Evolutionary conservation across 2,888 invertebrate species (phyloP), one percentile per base, ranked within the genome.

Genomic region (Torymus auratus): DNA sequence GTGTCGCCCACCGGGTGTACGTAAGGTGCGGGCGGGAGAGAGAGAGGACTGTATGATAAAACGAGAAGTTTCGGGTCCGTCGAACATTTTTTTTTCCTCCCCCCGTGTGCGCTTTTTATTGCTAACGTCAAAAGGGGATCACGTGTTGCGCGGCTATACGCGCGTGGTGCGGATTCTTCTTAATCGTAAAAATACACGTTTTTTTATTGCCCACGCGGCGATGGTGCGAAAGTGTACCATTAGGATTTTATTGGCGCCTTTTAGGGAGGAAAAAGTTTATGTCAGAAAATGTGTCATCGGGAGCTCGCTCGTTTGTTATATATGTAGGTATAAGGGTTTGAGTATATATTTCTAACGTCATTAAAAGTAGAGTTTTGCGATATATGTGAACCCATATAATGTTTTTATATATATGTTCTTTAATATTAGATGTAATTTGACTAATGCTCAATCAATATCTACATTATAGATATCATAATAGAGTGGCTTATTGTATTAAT

Each of bases 131-230:
- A 61, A 65, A 53, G 62, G 23, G 68, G 55, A 74, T 80, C 69
- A 79, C 79, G 79, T 79, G 79, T 74, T 80, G 74, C 79, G 23
- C 79, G 65, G 73, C 79, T 65, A 23, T 28, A 53, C 64, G n/a
- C 56, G 14, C 17, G 17, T 17, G 28, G 28, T 55, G 64, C 62
- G 65, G 62, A 74, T 70, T 64, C 79, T 64, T 70, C 74, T 80
- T 80, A 80, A 80, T 80, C 79, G 79, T 80, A 74, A 80, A 79
- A 74, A 58, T 69, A 23, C 53, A 20, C 13, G 23, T 41, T 20
- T 13, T 60, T 67, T 78, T 78, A 78, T 78, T 71, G 70, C 77
- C 11, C 10, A 2, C 58, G 28, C 58, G 28, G 28, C 28, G 64
- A 65, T 65, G 65, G 55, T 55, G 15, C 28, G 41, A 56, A 60